Base-by-base conservation (phyloP, 2,113 vertebrate species). In the Herpailurus yagouaroundi region DNA sequence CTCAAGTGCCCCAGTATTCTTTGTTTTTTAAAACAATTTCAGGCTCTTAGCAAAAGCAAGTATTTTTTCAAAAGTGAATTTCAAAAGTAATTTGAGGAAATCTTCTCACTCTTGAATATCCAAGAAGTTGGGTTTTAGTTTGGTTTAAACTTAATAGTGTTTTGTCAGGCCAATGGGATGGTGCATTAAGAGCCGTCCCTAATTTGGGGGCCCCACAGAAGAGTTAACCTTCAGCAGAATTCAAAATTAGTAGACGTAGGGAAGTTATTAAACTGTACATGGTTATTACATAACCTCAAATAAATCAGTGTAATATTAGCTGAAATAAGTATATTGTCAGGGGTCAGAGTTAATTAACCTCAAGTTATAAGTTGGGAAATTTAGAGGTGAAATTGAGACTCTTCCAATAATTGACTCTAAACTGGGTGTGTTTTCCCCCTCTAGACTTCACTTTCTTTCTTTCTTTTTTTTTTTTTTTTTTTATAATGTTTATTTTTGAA, bases 271-370 rank as follows among this genome's bases (percentile, higher is more conserved):
- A 94, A 15, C 11, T 77, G 3, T 36, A 18, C 1, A 3, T 64
- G 73, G 4, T 89, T 71, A 33, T 66, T 50, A 77, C 7, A 41
- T 82, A 41, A 82, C 18, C 81, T 80, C 71, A 93, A 45, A 66
- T 73, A 91, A 55, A 77, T 74, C 66, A 33, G 3, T 16, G 9
- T 41, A 38, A 66, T 14, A 85, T 73, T 76, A 90, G 50, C 18
- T 89, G 27, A 93, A 90, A 74, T 85, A 81, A 21, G 73, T 25
- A 74, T 7, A 7, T 83, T 87, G 10, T 90, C 36, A 73, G 27
- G 29, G 19, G 79, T 96, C 36, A 92, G 38, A 95, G 45, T 83
- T 96, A 91, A 82, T 83, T 96, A 91, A 82, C 14, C n/a, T 88
- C 12, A 88, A 89, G 33, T 63, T 94, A 12, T 36, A 85, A 33